Evolutionary conservation across 2,797 vertebrate species (phyloP).

Genomic region (Diglossa cyanea): DNA sequence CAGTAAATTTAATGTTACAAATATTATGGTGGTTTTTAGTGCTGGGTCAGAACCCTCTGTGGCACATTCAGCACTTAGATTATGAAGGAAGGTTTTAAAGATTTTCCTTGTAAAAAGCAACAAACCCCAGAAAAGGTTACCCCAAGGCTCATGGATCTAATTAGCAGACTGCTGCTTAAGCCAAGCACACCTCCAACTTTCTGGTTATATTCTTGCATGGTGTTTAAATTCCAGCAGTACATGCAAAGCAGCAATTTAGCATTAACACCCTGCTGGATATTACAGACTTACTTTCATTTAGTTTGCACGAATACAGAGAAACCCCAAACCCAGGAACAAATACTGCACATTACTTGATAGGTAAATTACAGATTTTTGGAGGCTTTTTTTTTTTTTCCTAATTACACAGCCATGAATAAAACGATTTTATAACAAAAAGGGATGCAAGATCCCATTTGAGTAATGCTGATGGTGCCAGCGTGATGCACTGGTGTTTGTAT

Average conservation of each 20-base stretch:
- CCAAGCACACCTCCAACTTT: background rate
- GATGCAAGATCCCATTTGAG: background rate
- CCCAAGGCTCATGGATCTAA: constrained; percentile 31
- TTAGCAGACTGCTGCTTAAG: constrained; percentile 36
- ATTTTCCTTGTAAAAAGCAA: background rate
- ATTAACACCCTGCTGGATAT: constrained; percentile 3
- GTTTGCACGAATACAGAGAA: background rate
- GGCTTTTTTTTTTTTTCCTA: background rate
- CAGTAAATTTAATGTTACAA: constrained; percentile 47
- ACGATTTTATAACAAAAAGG: background rate
- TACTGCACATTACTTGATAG: background rate
- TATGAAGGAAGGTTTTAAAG: constrained; percentile 16
- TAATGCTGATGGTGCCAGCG: background rate
- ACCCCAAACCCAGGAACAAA: background rate
- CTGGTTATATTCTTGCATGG: background rate
- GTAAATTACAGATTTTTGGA: background rate
- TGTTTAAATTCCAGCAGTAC: constrained; percentile 8
- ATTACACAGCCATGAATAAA: background rate
- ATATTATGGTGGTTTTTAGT: constrained; percentile 14
- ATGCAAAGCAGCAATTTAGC: constrained; percentile 8
- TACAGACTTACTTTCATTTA: background rate
- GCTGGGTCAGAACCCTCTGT: constrained; percentile 16
- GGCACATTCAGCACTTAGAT: background rate
- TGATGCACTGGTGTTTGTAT: background rate
- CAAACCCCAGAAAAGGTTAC: constrained; percentile 35